Conservation (phyloP, 1,140 invertebrate genomes). For the Subanguina moxae region DNA sequence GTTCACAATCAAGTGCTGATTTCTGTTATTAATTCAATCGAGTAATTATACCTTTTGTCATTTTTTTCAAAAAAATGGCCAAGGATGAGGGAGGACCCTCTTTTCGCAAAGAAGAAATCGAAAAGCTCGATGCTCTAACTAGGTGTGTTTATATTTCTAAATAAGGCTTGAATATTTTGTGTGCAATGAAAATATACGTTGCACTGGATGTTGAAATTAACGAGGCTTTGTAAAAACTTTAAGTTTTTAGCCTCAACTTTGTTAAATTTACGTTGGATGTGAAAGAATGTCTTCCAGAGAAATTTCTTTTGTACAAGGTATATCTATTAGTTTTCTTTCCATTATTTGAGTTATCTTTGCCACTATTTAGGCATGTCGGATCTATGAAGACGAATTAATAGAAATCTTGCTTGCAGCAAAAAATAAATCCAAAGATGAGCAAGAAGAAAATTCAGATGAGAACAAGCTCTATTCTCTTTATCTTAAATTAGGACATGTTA, state of each 20-base stretch:
- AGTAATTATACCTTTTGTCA: too few species aligned
- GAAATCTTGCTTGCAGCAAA: slow-evolving; percentile 8
- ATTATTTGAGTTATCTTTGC: slow-evolving; percentile 11
- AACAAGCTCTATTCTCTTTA: slow-evolving; percentile 20
- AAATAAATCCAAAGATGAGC: not conserved
- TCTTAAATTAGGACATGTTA: slow-evolving; percentile 42
- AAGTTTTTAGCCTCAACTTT: slow-evolving; percentile 18
- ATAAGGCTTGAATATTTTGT: not conserved
- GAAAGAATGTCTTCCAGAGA: slow-evolving; percentile 18
- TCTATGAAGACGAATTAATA: slow-evolving; percentile 17
- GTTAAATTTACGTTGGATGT: slow-evolving; percentile 10
- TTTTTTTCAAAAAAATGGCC: not conserved
- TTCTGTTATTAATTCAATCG: too few species aligned
- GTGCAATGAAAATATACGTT: too few species aligned
- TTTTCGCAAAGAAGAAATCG: slow-evolving; percentile 2
- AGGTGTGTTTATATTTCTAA: not conserved
- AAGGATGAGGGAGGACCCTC: not conserved
- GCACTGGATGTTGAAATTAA: too few species aligned
- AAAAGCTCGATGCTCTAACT: not conserved
- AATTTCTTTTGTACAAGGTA: slow-evolving; percentile 20
- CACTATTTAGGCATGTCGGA: slow-evolving; percentile 15
- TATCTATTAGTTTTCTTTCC: slow-evolving; percentile 11
- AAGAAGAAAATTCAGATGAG: slow-evolving; percentile 8
- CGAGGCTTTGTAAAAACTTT: not conserved
- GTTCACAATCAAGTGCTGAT: too few species aligned